Percentiles rank a stretch among this genome's conserved stretches.
Evolutionary conservation across 2,888 invertebrate genomes (phyloP).

Genomic region (Platycheirus rosarum): DNA sequence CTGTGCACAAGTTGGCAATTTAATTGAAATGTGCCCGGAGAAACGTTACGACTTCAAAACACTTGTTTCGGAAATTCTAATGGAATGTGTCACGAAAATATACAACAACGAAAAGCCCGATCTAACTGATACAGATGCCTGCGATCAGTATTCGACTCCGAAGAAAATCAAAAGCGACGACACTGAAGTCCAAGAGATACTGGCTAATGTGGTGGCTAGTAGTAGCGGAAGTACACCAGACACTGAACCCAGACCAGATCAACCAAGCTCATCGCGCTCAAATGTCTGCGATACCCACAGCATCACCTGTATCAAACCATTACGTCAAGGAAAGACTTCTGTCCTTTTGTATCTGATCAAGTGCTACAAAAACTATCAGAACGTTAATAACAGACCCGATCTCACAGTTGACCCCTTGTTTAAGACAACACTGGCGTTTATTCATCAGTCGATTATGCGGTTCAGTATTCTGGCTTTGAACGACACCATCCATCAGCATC

Average conservation of each 20-base stretch:
- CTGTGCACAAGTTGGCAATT: conserved; percentile 85
- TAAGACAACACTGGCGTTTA: conserved; percentile 60
- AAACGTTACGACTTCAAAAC: conserved; percentile 82
- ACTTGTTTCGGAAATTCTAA: conserved; percentile 86
- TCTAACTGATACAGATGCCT: conserved; percentile 79
- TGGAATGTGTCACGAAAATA: conserved; percentile 81
- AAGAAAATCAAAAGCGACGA: conserved; percentile 83
- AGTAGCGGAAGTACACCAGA: conserved; percentile 64
- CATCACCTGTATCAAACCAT: conserved; percentile 62
- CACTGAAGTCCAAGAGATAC: conserved; percentile 81
- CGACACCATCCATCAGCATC: conserved; percentile 79
- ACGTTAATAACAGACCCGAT: conserved; percentile 67
- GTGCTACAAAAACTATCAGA: conserved; percentile 79
- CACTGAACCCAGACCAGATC: conserved; percentile 60
- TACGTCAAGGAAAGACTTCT: conserved; percentile 78
- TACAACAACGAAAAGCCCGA: conserved; percentile 79
- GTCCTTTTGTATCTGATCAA: conserved; percentile 79
- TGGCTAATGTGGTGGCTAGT: conserved; percentile 78
- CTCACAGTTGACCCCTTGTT: conserved; percentile 62
- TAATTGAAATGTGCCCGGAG: conserved; percentile 84
- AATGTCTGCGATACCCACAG: conserved; percentile 70
- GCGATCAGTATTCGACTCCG: conserved; percentile 83
- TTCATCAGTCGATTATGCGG: conserved; percentile 76
- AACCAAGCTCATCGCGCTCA: conserved; percentile 76
- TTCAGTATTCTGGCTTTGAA: conserved; percentile 78